Percentiles rank a stretch among this genome's conserved stretches.
Conservation (phyloP, 2,797 vertebrate genomes). For the Spondyliosoma cantharus region DNA sequence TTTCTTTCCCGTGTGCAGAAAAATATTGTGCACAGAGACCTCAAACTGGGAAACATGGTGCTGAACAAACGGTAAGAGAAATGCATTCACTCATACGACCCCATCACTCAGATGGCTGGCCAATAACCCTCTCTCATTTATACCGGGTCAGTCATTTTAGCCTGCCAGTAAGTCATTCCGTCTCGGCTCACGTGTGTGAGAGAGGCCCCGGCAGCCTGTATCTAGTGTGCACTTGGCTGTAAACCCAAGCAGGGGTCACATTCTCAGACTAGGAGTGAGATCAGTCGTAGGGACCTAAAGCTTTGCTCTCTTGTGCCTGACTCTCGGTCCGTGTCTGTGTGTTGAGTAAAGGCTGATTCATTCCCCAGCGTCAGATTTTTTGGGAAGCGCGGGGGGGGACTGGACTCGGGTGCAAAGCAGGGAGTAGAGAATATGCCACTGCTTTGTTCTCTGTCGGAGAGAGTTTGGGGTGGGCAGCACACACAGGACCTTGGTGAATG, state of each 20-base stretch:
- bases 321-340: slow-evolving; percentile 28
- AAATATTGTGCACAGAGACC: slow-evolving; percentile 99
- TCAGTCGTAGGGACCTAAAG: slow-evolving; percentile 46
- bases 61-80: slow-evolving; percentile 96
- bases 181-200: slow-evolving; percentile 31
- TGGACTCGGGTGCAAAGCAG: slow-evolving; percentile 50
- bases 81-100: slow-evolving; percentile 4
- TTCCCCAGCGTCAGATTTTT: slow-evolving; percentile 45
- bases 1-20: slow-evolving; percentile 88
- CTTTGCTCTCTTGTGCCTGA: slow-evolving; percentile 31
- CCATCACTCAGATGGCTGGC: slow-evolving; percentile 26
- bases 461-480: slow-evolving; percentile 10
- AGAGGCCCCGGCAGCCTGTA: slow-evolving; percentile 41
- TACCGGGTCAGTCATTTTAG: slow-evolving; percentile 44
- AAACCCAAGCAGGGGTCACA: slow-evolving; percentile 65
- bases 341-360: slow-evolving; percentile 68
- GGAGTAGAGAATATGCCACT: slow-evolving; percentile 41
- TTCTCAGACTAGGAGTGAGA: slow-evolving; percentile 65
- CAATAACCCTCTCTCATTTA: slow-evolving; percentile 36
- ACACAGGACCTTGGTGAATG: slow-evolving; percentile 24
- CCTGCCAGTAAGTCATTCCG: slow-evolving; percentile 47
- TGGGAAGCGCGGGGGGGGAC: slow-evolving; percentile 38
- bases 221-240: slow-evolving; percentile 53
- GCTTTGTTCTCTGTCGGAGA: slow-evolving; percentile 59
- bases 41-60: slow-evolving; percentile 99